These are phyloP conservation scores for Ataeniobius toweri DNA, from an alignment of 2,797 vertebrate species.

Conservation along the genomic window DNA sequence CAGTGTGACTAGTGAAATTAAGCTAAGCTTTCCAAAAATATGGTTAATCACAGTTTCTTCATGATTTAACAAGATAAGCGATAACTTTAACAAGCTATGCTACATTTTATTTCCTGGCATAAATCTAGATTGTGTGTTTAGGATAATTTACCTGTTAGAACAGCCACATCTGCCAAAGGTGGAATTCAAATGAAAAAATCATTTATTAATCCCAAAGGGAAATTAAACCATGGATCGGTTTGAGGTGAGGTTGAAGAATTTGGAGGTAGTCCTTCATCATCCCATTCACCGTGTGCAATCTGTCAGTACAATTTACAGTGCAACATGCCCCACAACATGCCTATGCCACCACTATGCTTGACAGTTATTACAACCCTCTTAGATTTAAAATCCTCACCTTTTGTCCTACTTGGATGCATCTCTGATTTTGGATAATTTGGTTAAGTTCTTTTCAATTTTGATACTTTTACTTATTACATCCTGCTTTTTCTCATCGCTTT, in stretches of 20 bases:
- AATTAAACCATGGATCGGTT: neutral
- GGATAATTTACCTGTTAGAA: no score
- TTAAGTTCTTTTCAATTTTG: constrained; percentile 10
- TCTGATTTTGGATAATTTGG: neutral
- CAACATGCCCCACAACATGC: no score
- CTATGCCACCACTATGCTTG: neutral
- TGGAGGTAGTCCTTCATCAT: neutral
- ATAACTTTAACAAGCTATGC: neutral
- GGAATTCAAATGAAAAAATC: neutral
- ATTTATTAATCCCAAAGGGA: no score
- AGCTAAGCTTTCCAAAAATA: neutral
- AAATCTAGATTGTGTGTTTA: no score
- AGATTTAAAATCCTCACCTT: neutral
- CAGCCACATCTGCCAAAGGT: neutral
- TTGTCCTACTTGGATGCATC: neutral
- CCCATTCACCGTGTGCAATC: no score
- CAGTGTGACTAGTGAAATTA: neutral
- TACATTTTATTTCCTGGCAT: no score
- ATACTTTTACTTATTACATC: neutral
- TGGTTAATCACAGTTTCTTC: neutral
- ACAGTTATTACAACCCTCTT: neutral
- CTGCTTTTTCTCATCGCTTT: neutral
- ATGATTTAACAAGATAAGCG: neutral
- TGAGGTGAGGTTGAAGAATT: neutral
- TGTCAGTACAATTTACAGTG: no score